phyloP scores from a whole-genome alignment of 2,113 vertebrate genomes.

The Prinia subflava region DNA sequence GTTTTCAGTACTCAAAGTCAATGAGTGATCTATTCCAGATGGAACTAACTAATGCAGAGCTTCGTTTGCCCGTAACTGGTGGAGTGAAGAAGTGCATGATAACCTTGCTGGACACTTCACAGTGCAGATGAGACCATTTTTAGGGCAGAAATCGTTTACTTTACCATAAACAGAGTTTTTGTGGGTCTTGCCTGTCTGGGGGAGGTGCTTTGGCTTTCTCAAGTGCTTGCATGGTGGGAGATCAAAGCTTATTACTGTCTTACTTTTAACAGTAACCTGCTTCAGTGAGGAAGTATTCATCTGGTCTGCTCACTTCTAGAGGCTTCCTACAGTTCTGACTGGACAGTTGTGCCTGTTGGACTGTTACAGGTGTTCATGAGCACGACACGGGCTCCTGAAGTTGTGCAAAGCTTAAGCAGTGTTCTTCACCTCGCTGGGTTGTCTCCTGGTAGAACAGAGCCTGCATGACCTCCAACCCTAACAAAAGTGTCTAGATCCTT shows the following conservation, averaged over 20 bases:
- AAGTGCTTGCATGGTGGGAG: background rate
- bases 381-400: fast-evolving
- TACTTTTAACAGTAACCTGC: background rate
- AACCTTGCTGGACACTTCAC: background rate
- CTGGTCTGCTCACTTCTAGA: background rate
- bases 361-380: background rate
- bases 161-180: background rate
- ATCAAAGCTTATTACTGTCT: background rate
- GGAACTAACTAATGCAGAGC: background rate
- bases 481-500: background rate
- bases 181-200: background rate
- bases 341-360: background rate
- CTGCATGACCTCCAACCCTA: background rate
- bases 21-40: background rate
- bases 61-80: background rate
- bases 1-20: background rate
- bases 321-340: background rate
- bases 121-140: background rate
- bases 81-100: background rate
- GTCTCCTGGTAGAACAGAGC: background rate
- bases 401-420: background rate
- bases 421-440: background rate
- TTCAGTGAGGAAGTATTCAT: background rate
- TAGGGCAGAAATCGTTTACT: background rate
- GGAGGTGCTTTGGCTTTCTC: background rate